Conservation (phyloP, 1,140 invertebrate genomes). For the Trachymyrmex septentrionalis region DNA sequence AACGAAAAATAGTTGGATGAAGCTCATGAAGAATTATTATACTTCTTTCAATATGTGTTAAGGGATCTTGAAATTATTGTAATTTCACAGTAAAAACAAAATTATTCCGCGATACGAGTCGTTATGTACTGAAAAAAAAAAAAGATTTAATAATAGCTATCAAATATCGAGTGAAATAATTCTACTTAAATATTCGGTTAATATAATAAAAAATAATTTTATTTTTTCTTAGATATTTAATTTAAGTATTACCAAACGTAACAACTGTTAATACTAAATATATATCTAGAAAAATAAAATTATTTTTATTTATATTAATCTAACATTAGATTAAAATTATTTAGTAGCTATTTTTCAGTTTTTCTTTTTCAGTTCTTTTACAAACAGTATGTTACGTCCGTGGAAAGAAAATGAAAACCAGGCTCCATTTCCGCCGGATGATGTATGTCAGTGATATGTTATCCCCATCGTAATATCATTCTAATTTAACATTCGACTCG, state of each 20-base stretch:
- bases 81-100: constrained; percentile 1
- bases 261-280: too few species aligned
- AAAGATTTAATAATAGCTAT: too few species aligned
- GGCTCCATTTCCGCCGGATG: constrained; percentile 35
- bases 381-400: neutral
- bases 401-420: constrained; percentile 21
- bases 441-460: constrained; percentile 58
- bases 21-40: neutral
- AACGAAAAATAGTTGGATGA: neutral
- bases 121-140: neutral
- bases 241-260: too few species aligned
- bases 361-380: neutral
- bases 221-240: too few species aligned
- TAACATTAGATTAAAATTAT: too few species aligned
- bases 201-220: too few species aligned
- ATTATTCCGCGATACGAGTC: neutral
- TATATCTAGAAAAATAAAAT: too few species aligned
- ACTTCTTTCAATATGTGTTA: neutral
- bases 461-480: constrained; percentile 4
- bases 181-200: too few species aligned
- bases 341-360: too few species aligned
- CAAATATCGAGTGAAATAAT: too few species aligned
- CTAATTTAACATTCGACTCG: constrained; percentile 45
- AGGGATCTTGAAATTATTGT: neutral
- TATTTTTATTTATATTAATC: too few species aligned